A percentile compares a stretch with the other conserved stretches of the same genome.
Evolutionary conservation across 2,888 invertebrate genomes (phyloP).

Genomic region (Tillus elongatus): DNA sequence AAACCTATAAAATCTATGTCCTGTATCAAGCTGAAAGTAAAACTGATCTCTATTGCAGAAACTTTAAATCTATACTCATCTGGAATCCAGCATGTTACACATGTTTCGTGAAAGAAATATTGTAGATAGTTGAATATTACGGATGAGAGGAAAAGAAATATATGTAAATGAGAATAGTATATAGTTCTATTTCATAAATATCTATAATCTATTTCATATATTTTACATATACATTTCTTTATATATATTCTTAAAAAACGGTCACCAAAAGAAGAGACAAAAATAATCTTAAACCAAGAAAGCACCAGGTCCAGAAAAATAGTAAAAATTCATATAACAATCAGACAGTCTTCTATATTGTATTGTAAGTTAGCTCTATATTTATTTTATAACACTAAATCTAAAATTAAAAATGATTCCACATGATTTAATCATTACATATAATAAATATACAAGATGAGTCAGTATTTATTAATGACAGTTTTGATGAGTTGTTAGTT

Average conservation of each 20-base stretch:
- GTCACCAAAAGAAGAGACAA: slow-evolving; percentile 41
- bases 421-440: not conserved
- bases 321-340: slow-evolving; percentile 27
- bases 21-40: too few relatives aligned
- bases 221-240: slow-evolving; percentile 44
- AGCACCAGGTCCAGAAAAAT: slow-evolving; percentile 33
- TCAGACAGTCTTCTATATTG: slow-evolving; percentile 39
- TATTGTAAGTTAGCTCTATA: slow-evolving; percentile 30
- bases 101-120: too few relatives aligned
- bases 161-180: slow-evolving; percentile 34
- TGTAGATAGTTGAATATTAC: too few relatives aligned
- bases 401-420: not conserved
- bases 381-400: slow-evolving; percentile 15
- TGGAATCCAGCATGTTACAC: too few relatives aligned
- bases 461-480: too few relatives aligned
- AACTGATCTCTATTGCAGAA: slow-evolving; percentile 11
- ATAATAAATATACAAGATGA: too few relatives aligned
- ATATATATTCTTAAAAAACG: slow-evolving; percentile 42
- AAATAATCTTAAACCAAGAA: slow-evolving; percentile 37
- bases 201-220: slow-evolving; percentile 39
- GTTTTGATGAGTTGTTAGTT: too few relatives aligned
- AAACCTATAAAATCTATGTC: too few relatives aligned
- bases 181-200: slow-evolving; percentile 41
- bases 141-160: not conserved
- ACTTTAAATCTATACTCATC: too few relatives aligned